Base-by-base conservation (phyloP, 2,113 vertebrate species). In the Daphoenositta chrysoptera region DNA sequence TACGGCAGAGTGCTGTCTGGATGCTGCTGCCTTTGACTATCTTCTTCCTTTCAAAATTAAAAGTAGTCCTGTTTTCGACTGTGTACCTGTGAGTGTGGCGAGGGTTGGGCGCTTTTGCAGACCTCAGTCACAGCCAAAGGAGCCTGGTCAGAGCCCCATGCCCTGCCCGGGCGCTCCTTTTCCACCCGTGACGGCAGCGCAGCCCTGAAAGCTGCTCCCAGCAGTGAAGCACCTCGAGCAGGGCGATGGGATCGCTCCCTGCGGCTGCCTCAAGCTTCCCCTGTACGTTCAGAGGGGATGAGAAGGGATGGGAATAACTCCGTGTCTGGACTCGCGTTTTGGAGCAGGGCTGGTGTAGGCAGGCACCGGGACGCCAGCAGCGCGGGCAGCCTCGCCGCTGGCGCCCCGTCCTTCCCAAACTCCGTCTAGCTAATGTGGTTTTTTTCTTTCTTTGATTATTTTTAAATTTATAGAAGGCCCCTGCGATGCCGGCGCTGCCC, bases 311-410 rank as follows among this genome's bases (percentile, higher is more conserved):
- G 28, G 20, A 80, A 47, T 16, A 15, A 11, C 3, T 48, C 33
- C 11, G 2, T 3, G 15, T 3, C 8, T 3, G 63, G 48, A 33
- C 5, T 9, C 5, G 11, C 5, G 12, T 11, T 60, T 21, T 3
- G 63, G 63, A 42, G 58, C 12, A 13, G 35, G 37, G 56, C 31
- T 9, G 24, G 26, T 7, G 8, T 11, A 6, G 66, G 51, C 51
- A 18, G 35, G 18, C 20, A 37, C 16, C 20, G 19, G 51, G n/a
- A 4, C 10, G 5, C 3, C 6, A 7, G 68, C 54, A 3, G 44
- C 0, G 6, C 7, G 15, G 12, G 44, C 4, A 20, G 7, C 6
- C 9, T 31, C 8, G 10, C 39, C 23, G 2, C 1, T 3, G 5
- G 14, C 31, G 48, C 51, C 2, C 53, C 3, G 14, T 21, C 40